Evolutionary conservation across 2,797 vertebrate genomes (phyloP), one percentile per base, ranked within the genome.

Genomic region (Peromyscus eremicus): DNA sequence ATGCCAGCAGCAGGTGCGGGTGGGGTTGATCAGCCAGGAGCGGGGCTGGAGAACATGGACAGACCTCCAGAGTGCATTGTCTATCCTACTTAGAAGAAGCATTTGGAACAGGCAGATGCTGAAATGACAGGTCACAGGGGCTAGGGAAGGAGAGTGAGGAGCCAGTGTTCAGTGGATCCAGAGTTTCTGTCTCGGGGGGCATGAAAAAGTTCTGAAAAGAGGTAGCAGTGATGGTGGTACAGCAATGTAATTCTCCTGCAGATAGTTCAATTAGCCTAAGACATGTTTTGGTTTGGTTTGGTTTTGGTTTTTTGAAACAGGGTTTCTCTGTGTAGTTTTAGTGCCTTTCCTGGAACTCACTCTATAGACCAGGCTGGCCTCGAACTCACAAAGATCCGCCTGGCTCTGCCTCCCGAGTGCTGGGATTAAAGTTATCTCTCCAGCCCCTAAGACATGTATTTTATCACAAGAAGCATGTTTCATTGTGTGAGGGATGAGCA

Each of bases 41-140:
- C 21, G 3, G 52, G 32, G 11, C 13, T 11, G 12, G 34, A 1
- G 52, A 0, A 4, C 0, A 1, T 9, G 37, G 6, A 23, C 0
- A 0, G 23, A 0, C 64, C 34, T 14, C 4, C 25, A 16, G 4
- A 13, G 46, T 7, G 0, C 27, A 10, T 9, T 4, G 68, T 70
- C 68, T 70, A 27, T 62, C 29, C 60, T 17, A 46, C 52, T 43
- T n/a, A 14, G 0, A 29, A 83, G 55, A 68, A 84, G 21, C 6
- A 29, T 46, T 77, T 86, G 1, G 23, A 13, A 21, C 0, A 68
- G 55, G 32, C 32, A 70, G 34, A 52, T 37, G 19, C 46, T 8
- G 60, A 55, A 34, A 64, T 57, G 68, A 13, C 4, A 19, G 27
- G 5, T 17, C 5, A 17, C 25, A 6, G 29, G 14, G 64, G 8